Conservation (phyloP, 30 jellyfish, hydroid and myxozoan genomes). For the Hydractinia symbiolongicarpus region DNA sequence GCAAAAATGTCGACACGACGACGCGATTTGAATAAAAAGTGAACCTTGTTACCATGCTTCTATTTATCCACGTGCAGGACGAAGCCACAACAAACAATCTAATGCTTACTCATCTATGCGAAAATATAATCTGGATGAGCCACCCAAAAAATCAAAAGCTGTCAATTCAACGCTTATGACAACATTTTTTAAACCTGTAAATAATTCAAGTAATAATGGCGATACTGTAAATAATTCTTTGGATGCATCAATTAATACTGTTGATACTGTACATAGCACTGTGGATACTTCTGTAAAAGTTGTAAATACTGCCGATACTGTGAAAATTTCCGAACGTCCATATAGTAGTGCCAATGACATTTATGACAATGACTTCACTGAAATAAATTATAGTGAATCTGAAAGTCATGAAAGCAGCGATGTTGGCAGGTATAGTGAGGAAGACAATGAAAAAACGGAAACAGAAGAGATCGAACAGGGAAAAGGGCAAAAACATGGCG, state of each 20-base stretch:
- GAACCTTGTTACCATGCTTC: too few relatives aligned
- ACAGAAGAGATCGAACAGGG: too few relatives aligned
- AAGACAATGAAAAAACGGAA: slow-evolving; percentile 4
- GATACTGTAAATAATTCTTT: background rate
- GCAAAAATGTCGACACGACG: too few relatives aligned
- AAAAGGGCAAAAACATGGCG: slow-evolving; percentile 2
- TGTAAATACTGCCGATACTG: too few relatives aligned
- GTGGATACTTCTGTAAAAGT: too few relatives aligned
- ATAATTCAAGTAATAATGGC: background rate
- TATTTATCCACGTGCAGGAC: background rate
- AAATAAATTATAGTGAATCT: background rate
- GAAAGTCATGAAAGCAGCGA: background rate
- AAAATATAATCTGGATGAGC: background rate
- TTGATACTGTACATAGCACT: too few relatives aligned
- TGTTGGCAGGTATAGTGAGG: too few relatives aligned
- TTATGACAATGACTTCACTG: slow-evolving; percentile 1
- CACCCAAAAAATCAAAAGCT: background rate
- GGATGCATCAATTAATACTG: background rate
- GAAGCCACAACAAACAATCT: slow-evolving; percentile 5
- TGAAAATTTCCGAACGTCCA: too few relatives aligned
- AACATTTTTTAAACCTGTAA: slow-evolving; percentile 5
- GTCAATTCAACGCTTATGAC: slow-evolving; percentile 11
- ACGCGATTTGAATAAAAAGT: background rate
- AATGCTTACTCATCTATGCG: slow-evolving; percentile 5
- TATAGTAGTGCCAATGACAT: background rate